Base-by-base conservation (phyloP, 2,113 vertebrate species). In the Ciconia maguari region DNA sequence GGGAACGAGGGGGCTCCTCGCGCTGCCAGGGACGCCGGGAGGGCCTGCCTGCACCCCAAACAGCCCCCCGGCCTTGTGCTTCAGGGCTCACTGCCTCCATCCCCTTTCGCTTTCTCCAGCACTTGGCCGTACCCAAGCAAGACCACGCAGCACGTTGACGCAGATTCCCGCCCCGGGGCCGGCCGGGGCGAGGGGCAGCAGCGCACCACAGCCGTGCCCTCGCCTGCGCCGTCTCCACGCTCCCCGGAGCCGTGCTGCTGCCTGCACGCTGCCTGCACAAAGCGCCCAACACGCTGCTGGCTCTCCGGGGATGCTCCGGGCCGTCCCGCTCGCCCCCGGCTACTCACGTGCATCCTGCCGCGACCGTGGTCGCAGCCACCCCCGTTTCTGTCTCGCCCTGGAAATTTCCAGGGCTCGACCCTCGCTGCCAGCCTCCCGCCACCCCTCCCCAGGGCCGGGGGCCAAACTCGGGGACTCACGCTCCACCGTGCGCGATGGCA, bases 341-440 rank as follows among this genome's bases (percentile, higher is more conserved):
- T 78, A 48, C 82, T 78, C 65, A 42, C 16, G 26, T 11, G 6
- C 46, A 8, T 24, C 32, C 17, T 13, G 19, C 65, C 10, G 13
- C 29, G 89, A 79, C 51, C 20, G 1, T 4, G 36, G 13, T 1
- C 5, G 7, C 25, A 55, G 25, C 36, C 49, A 13, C 16, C 49
- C 38, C 12, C 5, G 6, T 60, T 87, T 36, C 62, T 10, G 13
- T 8, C 49, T 52, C 19, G 32, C 61, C 81, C 9, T 27, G 83
- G 92, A 94, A 93, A 83, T 77, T 93, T 91, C 90, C 90, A 91
- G 76, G 83, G 90, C 72, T 49, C 14, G 1, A 34, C 13, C 34
- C 34, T 54, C 3, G 34, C 71, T 46, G 77, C n/a, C 72, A 76
- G n/a, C 26, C 8, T 20, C 21, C 62, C 49, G 8, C 6, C 4